phyloP scores from a whole-genome alignment of 2,797 vertebrate genomes.

The Benthosema pterotum region DNA sequence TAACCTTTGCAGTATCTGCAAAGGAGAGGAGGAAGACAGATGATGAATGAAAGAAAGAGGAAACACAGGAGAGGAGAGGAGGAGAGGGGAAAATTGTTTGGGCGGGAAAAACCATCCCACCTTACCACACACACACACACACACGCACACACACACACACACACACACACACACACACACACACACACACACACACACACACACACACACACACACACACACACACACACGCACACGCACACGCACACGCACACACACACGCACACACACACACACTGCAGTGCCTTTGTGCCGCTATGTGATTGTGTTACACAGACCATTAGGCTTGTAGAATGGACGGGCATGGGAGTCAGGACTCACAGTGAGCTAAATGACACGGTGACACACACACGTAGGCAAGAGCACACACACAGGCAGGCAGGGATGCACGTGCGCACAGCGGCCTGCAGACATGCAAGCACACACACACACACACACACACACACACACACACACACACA shows the following conservation, averaged over 20 bases:
- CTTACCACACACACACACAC: not conserved
- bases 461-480: not conserved
- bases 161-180: slow-evolving; percentile 7
- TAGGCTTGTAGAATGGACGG: slow-evolving; percentile 71
- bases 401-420: not conserved
- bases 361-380: slow-evolving; percentile 61
- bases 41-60: not conserved
- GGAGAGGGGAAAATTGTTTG: not conserved
- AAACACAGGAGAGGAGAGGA: not conserved
- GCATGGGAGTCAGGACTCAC: slow-evolving; percentile 63
- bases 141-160: slow-evolving; percentile 12
- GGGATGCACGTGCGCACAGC: not conserved
- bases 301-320: slow-evolving; percentile 77
- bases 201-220: slow-evolving; percentile 16
- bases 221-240: not conserved
- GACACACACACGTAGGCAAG: not conserved
- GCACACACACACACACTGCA: slow-evolving; percentile 32
- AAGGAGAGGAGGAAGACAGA: not conserved
- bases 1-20: not conserved
- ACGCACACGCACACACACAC: slow-evolving; percentile 24
- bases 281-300: slow-evolving; percentile 62
- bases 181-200: slow-evolving; percentile 5
- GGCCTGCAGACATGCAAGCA: not conserved
- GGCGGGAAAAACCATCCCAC: not conserved
- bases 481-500: slow-evolving; percentile 6